phyloP scores from a whole-genome alignment of 2,888 invertebrate species.

The Malacosoma neustria region DNA sequence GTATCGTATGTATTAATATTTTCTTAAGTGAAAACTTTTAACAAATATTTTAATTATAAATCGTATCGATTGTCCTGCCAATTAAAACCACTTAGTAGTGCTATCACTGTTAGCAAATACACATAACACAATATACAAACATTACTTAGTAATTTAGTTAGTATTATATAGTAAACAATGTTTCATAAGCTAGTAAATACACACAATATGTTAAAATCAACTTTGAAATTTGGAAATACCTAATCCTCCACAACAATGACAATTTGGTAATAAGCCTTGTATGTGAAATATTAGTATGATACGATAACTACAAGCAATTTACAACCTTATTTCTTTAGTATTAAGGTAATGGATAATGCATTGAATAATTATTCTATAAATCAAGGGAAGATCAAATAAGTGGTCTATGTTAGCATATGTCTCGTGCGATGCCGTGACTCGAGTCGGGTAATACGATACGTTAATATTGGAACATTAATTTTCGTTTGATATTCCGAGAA shows the following conservation, averaged over 20 bases:
- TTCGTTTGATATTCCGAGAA: background rate
- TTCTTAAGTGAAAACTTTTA: no score
- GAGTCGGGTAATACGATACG: conserved; percentile 2
- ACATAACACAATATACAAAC: no score
- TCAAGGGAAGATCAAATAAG: conserved; percentile 35
- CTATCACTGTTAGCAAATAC: no score
- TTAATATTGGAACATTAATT: background rate
- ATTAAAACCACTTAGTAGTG: no score
- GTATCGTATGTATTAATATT: no score
- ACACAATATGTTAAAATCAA: no score
- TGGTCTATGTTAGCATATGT: conserved; percentile 28
- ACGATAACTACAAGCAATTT: conserved; percentile 1
- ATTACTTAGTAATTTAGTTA: no score
- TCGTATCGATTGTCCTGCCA: no score
- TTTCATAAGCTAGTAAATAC: no score
- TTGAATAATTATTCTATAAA: conserved; percentile 28
- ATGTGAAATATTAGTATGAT: background rate
- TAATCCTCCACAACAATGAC: background rate
- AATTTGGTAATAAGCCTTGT: conserved; percentile 1
- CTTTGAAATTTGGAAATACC: no score
- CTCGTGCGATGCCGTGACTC: conserved; percentile 7
- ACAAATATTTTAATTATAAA: no score
- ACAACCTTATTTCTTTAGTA: conserved; percentile 2
- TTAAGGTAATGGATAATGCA: conserved; percentile 2
- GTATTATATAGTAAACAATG: no score